A percentile compares a stretch with the other conserved stretches of the same genome.
Evolutionary conservation across 2,888 invertebrate genomes (phyloP).

Genomic region (Agonopterix arenella): DNA sequence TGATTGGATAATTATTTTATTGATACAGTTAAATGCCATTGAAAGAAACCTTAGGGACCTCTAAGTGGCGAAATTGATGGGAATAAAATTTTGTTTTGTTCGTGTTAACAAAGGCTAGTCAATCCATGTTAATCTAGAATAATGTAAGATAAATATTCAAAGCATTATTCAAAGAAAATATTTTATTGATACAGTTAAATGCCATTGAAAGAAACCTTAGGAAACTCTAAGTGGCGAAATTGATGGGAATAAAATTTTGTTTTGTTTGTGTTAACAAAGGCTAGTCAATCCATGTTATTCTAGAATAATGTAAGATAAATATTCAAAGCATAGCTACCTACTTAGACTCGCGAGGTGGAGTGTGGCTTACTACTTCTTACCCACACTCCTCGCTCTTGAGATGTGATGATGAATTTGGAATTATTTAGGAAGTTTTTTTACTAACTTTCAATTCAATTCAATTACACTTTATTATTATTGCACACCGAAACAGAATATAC

Average conservation of each 20-base stretch:
- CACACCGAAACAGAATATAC: too few relatives aligned
- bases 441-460: too few relatives aligned
- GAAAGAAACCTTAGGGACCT: conserved; percentile 35
- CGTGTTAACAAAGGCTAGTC: not conserved
- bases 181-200: conserved; percentile 72
- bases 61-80: conserved; percentile 37
- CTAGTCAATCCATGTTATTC: not conserved
- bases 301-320: too few relatives aligned
- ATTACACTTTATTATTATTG: too few relatives aligned
- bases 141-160: too few relatives aligned
- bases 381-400: too few relatives aligned
- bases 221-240: conserved; percentile 25
- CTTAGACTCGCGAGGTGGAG: too few relatives aligned
- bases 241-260: conserved; percentile 19
- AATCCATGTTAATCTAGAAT: not conserved
- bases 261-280: not conserved
- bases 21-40: conserved; percentile 65
- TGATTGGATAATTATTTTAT: conserved; percentile 76
- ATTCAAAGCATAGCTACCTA: too few relatives aligned
- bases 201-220: conserved; percentile 42
- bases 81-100: conserved; percentile 3
- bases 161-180: too few relatives aligned
- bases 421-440: too few relatives aligned
- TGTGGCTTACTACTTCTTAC: too few relatives aligned
- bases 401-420: too few relatives aligned